Evolutionary conservation across 2,888 invertebrate genomes (phyloP).

Genomic region (Thysanoteuthis rhombus): DNA sequence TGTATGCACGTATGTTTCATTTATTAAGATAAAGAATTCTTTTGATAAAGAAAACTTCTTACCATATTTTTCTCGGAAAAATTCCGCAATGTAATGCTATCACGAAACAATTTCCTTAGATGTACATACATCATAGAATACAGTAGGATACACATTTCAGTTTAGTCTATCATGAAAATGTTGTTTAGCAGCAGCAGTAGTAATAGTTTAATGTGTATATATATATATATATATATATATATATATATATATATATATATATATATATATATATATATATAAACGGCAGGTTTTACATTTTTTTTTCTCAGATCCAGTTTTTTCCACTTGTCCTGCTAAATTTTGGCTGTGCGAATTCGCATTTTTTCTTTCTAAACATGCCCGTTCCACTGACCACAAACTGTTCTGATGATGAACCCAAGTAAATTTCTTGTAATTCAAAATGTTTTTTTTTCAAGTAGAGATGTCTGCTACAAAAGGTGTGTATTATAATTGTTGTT

Average conservation of each 20-base stretch:
- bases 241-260: no score
- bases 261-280: not conserved
- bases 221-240: not conserved
- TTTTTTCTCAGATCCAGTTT: not conserved
- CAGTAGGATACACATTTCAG: not conserved
- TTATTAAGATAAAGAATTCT: not conserved
- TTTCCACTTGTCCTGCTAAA: not conserved
- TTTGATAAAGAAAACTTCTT: not conserved
- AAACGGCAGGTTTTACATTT: not conserved
- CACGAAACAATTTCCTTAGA: conserved; percentile 12
- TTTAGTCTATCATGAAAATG: not conserved
- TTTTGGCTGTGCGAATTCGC: not conserved
- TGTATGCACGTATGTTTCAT: not conserved
- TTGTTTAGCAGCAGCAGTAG: not conserved
- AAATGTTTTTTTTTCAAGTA: no score
- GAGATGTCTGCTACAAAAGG: no score
- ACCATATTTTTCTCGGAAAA: not conserved
- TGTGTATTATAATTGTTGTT: no score
- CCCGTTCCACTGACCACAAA: not conserved
- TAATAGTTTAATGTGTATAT: not conserved
- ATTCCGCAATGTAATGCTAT: not conserved
- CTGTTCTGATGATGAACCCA: no score
- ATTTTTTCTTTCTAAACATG: not conserved
- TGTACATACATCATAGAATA: not conserved
- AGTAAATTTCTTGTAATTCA: no score